Conservation (phyloP, 2,113 vertebrate species). For the Myotis davidii region DNA sequence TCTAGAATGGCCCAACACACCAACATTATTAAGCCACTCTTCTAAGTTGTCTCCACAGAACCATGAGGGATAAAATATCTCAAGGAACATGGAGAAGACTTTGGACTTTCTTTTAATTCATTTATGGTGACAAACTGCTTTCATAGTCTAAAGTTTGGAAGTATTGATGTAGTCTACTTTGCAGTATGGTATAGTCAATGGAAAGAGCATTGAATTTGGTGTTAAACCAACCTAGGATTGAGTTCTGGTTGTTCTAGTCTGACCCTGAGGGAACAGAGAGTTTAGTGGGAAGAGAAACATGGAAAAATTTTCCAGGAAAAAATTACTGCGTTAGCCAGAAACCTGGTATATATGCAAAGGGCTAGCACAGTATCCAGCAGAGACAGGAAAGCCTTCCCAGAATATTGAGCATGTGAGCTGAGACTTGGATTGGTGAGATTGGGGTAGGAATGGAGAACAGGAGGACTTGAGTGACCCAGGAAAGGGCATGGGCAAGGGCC, state of each 20-base stretch:
- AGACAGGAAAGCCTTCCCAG: background rate
- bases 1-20: background rate
- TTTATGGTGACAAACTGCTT: background rate
- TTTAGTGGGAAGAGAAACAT: background rate
- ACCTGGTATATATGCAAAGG: background rate
- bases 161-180: background rate
- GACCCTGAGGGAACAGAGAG: background rate
- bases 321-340: background rate
- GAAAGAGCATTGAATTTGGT: background rate
- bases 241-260: background rate
- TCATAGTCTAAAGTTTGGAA: background rate
- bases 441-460: background rate
- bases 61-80: background rate
- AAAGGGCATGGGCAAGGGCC: background rate
- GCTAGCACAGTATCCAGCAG: background rate
- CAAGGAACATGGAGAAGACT: background rate
- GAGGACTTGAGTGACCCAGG: background rate
- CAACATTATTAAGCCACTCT: background rate
- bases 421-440: background rate
- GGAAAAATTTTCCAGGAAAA: background rate
- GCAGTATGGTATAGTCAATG: background rate
- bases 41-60: background rate
- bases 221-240: background rate
- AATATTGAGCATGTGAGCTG: background rate
- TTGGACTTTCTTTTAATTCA: slow-evolving; percentile 20